These are phyloP conservation scores for Octomys mimax DNA, from an alignment of 2,797 vertebrate genomes.

Conservation along the genomic window DNA sequence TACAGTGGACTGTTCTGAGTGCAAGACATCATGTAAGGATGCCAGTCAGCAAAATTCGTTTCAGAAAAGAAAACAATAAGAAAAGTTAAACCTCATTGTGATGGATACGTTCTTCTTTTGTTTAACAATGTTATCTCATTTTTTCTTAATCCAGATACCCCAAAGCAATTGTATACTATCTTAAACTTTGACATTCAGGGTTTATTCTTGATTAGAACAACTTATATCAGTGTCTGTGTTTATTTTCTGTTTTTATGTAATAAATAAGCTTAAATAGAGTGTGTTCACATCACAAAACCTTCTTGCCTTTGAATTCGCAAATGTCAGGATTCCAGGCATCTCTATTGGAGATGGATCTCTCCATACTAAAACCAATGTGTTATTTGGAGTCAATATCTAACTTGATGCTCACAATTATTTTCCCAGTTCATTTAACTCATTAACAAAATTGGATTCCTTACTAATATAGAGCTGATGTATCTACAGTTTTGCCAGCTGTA, in stretches of 20 bases:
- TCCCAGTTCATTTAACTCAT: background rate
- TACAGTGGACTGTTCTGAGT: conserved; percentile 26
- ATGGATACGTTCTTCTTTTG: conserved; percentile 66
- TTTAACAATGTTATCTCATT: background rate
- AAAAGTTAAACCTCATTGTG: conserved; percentile 77
- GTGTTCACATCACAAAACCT: background rate
- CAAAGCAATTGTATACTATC: background rate
- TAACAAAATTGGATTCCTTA: background rate
- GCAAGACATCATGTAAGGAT: conserved; percentile 39
- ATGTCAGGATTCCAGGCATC: background rate
- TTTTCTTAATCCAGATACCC: conserved; percentile 54
- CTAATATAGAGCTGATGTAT: background rate
- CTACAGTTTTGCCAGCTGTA: background rate
- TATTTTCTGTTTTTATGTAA: background rate
- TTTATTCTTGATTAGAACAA: background rate
- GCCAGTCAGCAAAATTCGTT: conserved; percentile 77
- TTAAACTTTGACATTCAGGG: conserved; percentile 27
- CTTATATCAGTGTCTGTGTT: background rate
- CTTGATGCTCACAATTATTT: background rate
- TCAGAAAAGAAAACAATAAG: conserved; percentile 49
- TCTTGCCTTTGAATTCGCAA: background rate
- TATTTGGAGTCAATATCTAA: background rate
- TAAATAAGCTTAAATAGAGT: background rate
- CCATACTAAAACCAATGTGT: background rate
- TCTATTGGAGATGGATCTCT: too few species aligned